phyloP scores from a whole-genome alignment of 2,888 invertebrate species.

The Leucoma salicis region DNA sequence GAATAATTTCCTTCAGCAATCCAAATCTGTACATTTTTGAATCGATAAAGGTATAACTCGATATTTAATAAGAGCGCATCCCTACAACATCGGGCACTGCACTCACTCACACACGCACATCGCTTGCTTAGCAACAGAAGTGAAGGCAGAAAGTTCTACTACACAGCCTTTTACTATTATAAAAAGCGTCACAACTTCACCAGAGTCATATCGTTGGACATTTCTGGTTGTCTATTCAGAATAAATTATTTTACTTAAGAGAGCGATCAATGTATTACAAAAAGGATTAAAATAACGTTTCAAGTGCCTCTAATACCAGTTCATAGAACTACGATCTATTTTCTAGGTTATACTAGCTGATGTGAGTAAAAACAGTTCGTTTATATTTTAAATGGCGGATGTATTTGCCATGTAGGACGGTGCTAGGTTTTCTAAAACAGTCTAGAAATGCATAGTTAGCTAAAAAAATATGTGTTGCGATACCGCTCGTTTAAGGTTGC shows the following conservation, averaged over 20 bases:
- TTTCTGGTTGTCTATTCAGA: constrained; percentile 23
- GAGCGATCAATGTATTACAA: constrained; percentile 31
- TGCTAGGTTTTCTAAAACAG: constrained; percentile 60
- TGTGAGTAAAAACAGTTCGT: constrained; percentile 62
- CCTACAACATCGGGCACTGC: constrained; percentile 61
- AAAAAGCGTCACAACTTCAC: constrained; percentile 21
- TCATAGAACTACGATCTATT: constrained; percentile 63
- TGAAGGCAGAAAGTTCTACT: constrained; percentile 74
- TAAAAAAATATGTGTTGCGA: constrained; percentile 34
- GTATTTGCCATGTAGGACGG: constrained; percentile 61
- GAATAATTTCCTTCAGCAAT: too few species aligned
- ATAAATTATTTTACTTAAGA: accelerated
- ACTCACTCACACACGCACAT: constrained; percentile 62
- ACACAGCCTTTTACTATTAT: constrained; percentile 33
- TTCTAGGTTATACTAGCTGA: constrained; percentile 69
- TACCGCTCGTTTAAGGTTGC: constrained; percentile 25
- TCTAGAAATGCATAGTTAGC: constrained; percentile 53
- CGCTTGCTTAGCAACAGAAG: constrained; percentile 69
- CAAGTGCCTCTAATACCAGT: constrained; percentile 35
- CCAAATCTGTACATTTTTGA: too few species aligned
- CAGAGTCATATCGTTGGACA: constrained; percentile 21
- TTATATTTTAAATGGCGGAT: constrained; percentile 68
- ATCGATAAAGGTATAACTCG: too few species aligned
- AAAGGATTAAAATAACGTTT: not conserved
- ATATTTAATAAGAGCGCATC: constrained; percentile 37